Evolutionary conservation across 2,888 invertebrate species (phyloP), one percentile per base, ranked within the genome.

Genomic region (Amphipyra tragopoginis): DNA sequence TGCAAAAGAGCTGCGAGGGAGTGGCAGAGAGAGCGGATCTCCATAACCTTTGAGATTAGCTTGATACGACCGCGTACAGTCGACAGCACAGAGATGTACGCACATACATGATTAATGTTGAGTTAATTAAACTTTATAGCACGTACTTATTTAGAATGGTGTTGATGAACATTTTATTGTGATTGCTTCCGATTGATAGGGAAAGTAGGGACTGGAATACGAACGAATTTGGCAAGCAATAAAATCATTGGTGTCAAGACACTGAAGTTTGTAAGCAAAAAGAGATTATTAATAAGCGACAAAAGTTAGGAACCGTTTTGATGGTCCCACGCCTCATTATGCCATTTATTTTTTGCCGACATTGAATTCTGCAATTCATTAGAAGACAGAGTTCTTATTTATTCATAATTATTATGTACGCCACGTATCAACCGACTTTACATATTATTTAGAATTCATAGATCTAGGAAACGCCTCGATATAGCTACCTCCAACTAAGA

Each of bases 1-100:
- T 56, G 39, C 29, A 7, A 50, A 56, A 34, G 26, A 43, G 43
- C n/a, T 10, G 38, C 6, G 13, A 50, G 34, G 70, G 65, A 56
- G 70, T 51, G 80, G 69, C 53, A 49, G 64, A 57, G 77, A 77
- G 76, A 79, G 80, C 47, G 56, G 60, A 54, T 63, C 59, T 65
- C 36, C 6, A 58, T 64, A 67, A 70, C 65, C 73, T 77, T 75
- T 67, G 36, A 54, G 61, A 61, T 72, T 54, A 64, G 40, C 33
- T 15, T 55, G 49, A 64, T 64, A n/a, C n/a, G n/a, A 61, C 33
- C 3, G 44, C 14, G 15, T 72, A 75, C 45, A 47, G 34, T 47
- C 10, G 48, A 29, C 55, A 0, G 9, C 36, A 54, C 10, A 14
- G 2, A 5, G 10, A 13, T 34, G 21, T 34, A 11, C 15, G 13